phyloP scores from a whole-genome alignment of 2,888 invertebrate genomes.

The Hipparchia sbordonii region DNA sequence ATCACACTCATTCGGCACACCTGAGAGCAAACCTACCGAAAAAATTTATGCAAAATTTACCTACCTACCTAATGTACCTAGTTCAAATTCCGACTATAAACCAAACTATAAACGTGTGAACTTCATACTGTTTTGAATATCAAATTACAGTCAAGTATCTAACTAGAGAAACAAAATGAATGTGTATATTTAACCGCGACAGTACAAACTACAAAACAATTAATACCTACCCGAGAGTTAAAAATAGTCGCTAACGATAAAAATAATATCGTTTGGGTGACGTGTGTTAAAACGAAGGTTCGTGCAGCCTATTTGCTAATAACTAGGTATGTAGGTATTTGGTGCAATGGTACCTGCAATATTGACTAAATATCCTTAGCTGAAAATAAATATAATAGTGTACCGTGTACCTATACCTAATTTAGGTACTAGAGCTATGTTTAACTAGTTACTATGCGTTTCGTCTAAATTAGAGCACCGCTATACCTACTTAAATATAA shows the following conservation, averaged over 20 bases:
- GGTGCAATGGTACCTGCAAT: neutral
- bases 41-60: too few species aligned
- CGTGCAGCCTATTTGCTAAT: slow-evolving; percentile 21
- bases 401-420: too few species aligned
- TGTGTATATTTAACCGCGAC: slow-evolving; percentile 41
- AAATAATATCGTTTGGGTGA: slow-evolving; percentile 56
- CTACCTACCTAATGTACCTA: too few species aligned
- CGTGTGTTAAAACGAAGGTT: slow-evolving; percentile 41
- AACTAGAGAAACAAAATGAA: slow-evolving; percentile 25
- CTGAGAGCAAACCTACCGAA: too few species aligned
- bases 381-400: too few species aligned
- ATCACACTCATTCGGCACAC: too few species aligned
- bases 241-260: slow-evolving; percentile 69
- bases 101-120: neutral
- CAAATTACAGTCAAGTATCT: slow-evolving; percentile 33
- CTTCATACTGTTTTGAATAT: slow-evolving; percentile 17
- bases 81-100: too few species aligned
- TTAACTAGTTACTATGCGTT: too few species aligned
- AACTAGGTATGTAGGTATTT: slow-evolving; percentile 13
- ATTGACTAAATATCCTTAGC: neutral
- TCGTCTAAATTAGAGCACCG: too few species aligned
- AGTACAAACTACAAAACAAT: slow-evolving; percentile 54
- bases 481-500: too few species aligned
- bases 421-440: too few species aligned
- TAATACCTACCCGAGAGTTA: slow-evolving; percentile 62